phyloP scores from a whole-genome alignment of 2,113 vertebrate genomes.

The Heloderma charlesbogerti region DNA sequence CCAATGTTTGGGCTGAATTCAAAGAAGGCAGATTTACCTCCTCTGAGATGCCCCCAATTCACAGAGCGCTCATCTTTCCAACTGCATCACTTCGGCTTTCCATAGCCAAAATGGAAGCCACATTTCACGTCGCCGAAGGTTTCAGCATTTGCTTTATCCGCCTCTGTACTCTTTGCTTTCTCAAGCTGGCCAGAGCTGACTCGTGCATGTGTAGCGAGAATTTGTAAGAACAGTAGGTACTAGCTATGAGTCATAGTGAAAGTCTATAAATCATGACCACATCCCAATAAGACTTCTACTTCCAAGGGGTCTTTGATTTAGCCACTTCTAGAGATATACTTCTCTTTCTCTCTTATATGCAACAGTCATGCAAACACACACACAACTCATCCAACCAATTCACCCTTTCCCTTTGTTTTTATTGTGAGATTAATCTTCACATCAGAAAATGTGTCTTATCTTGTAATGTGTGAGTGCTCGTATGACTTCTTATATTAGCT shows the following conservation, averaged over 20 bases:
- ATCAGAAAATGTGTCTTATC: too few relatives aligned
- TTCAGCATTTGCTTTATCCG: slow-evolving; percentile 71
- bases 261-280: slow-evolving; percentile 58
- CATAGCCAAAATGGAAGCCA: slow-evolving; percentile 64
- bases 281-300: slow-evolving; percentile 48
- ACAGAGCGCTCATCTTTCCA: slow-evolving; percentile 75
- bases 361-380: background rate
- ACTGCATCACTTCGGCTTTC: slow-evolving; percentile 59
- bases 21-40: slow-evolving; percentile 74
- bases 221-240: slow-evolving; percentile 51
- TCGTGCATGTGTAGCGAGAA: slow-evolving; percentile 62
- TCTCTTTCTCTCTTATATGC: background rate
- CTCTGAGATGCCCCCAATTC: slow-evolving; percentile 75
- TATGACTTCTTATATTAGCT: too few relatives aligned
- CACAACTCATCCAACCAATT: background rate
- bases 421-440: too few relatives aligned
- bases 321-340: background rate
- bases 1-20: slow-evolving; percentile 71
- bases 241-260: slow-evolving; percentile 48
- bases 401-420: background rate
- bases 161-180: slow-evolving; percentile 59
- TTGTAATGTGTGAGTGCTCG: too few relatives aligned
- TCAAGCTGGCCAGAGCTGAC: slow-evolving; percentile 47
- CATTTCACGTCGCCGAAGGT: slow-evolving; percentile 67
- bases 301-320: slow-evolving; percentile 25